Conservation (phyloP, 53 echinoderm and acorn worm species). For the Stichopus horrens region DNA sequence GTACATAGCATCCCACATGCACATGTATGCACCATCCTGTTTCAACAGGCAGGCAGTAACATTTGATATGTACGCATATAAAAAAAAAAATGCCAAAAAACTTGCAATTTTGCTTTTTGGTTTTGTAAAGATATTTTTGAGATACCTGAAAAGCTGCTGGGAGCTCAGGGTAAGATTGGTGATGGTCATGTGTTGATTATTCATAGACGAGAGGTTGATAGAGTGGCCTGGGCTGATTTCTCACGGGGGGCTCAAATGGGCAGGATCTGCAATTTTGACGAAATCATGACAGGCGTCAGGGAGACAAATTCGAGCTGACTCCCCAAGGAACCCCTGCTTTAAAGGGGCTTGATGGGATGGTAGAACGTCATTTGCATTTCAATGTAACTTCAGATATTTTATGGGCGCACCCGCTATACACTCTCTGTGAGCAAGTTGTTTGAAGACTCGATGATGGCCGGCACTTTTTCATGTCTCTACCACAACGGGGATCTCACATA, state of each 20-base stretch:
- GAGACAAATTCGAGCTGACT: background rate
- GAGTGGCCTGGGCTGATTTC: constrained; percentile 34
- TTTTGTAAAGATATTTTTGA: background rate
- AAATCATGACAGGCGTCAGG: constrained; percentile 42
- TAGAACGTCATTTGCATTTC: constrained; percentile 6
- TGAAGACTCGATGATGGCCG: background rate
- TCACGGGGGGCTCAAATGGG: constrained; percentile 5
- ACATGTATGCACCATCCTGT: background rate
- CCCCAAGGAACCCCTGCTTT: constrained; percentile 32
- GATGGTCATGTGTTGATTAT: background rate
- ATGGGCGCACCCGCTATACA: background rate
- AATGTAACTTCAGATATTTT: constrained; percentile 3
- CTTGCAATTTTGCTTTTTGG: background rate
- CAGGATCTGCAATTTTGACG: constrained; percentile 21
- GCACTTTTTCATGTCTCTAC: background rate
- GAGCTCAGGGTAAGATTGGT: constrained; percentile 11
- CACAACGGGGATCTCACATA: background rate
- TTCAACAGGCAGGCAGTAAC: background rate
- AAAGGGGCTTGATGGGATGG: constrained; percentile 32
- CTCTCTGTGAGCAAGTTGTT: background rate
- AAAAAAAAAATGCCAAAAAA: background rate
- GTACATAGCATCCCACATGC: background rate
- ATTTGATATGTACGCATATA: background rate
- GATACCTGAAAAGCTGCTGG: background rate
- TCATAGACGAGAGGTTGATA: background rate